Conservation (phyloP, 1,140 invertebrate species). For the Drosophila leontia region DNA sequence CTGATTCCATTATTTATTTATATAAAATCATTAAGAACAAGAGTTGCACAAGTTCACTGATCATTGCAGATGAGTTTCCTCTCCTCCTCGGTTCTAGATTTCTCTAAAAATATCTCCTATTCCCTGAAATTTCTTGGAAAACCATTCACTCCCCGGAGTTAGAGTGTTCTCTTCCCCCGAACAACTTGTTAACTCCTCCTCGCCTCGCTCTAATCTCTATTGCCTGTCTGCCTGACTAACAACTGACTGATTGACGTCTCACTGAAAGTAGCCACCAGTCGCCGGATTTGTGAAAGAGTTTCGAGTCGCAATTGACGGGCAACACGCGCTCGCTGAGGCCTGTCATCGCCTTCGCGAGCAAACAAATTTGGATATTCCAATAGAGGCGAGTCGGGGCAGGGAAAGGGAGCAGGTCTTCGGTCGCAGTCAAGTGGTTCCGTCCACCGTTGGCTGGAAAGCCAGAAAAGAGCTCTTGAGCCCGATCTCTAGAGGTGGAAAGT, state of each 20-base stretch:
- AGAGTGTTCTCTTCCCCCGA: neutral
- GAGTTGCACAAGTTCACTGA: too few species aligned
- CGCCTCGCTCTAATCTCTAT: conserved; percentile 10
- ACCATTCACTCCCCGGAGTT: conserved; percentile 5
- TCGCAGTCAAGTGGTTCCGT: conserved; percentile 53
- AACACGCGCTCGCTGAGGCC: conserved; percentile 64
- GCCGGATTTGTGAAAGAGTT: conserved; percentile 59
- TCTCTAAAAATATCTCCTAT: neutral
- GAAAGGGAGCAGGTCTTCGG: conserved; percentile 14
- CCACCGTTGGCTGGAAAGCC: conserved; percentile 2
- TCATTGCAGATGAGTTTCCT: too few species aligned
- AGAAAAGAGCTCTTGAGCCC: conserved; percentile 3
- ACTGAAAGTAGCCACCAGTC: conserved; percentile 12
- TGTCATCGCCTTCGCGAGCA: conserved; percentile 71
- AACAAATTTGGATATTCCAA: conserved; percentile 67
- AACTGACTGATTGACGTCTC: conserved; percentile 26
- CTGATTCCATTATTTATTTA: too few species aligned
- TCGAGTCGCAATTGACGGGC: conserved; percentile 71
- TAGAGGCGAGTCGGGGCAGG: neutral
- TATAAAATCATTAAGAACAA: too few species aligned
- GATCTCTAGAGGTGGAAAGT: conserved; percentile 16
- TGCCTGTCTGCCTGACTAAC: neutral
- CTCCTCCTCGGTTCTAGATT: neutral
- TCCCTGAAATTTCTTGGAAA: neutral
- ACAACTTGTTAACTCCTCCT: conserved; percentile 34